Base-by-base conservation (phyloP, 2,888 invertebrate species). In the Apomyelois bistriatella region DNA sequence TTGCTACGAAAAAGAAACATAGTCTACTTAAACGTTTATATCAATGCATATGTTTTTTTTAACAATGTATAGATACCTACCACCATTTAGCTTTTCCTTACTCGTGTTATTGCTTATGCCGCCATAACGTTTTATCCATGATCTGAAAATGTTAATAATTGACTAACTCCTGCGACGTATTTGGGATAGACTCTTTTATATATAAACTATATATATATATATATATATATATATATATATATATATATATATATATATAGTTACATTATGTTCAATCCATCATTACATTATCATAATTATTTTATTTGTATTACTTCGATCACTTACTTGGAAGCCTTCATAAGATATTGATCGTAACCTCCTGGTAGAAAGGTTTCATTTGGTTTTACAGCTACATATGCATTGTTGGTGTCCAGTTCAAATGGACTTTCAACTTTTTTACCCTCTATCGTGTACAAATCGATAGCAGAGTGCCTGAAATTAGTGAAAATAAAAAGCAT, bases 341-440 rank as follows among this genome's bases (percentile, higher is more conserved):
- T 58, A 2, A 89, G 66, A 54, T 89, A 89, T 48, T 81, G 76
- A 15, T 79, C 76, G 55, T 89, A 89, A 13, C 84, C 85, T n/a
- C 82, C 60, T 12, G 79, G 64, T 3, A 82, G 68, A 53, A 86
- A 89, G 1, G 50, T 10, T 3, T 81, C 82, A 0, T 76, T 68
- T 0, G 74, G 72, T 9, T 62, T 61, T 0, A 89, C 87, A 0
- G 86, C 86, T 0, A 89, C 89, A 53, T 88, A 89, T 0, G 77
- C 69, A 4, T 58, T 63, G n/a, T 78, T 79, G 53, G 82, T 66
- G 1, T 17, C 58, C 0, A 89, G 66, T 40, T 81, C 73, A 12
- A 77, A 52, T 0, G 88, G 83, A 0, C 64, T 66, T 5, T 66
- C 55, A 5, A 89, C 57, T 58, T 68, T 76, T 12, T 55, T 61